Evolutionary conservation across 53 echinoderm and acorn worm species (phyloP), one percentile per base, ranked within the genome.

Genomic region (Henricia sp.): DNA sequence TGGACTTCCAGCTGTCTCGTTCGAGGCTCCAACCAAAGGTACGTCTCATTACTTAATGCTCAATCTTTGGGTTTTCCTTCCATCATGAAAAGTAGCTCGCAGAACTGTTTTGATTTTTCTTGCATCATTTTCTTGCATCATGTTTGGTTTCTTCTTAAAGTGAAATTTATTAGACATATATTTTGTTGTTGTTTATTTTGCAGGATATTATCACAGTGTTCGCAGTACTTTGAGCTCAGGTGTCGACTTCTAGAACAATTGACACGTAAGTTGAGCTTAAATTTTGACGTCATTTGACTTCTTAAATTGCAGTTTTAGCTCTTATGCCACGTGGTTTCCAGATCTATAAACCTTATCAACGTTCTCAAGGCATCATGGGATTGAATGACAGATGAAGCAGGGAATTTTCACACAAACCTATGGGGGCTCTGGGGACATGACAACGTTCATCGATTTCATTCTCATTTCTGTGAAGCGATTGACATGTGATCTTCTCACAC

Each of bases 151-250:
- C 10, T n/a, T 6, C 11, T 12, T 9, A n/a, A 55, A 55, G 26
- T 43, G 70, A 70, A n/a, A n/a, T n/a, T n/a, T n/a, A n/a, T n/a
- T 34, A 6, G 68, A 67, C 10, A 39, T 67, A 21, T 8, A 40
- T 38, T 21, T 48, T 70, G n/a, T 37, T 23, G 17, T 70, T 71
- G 56, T 17, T 89, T 14, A 9, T 74, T 46, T 37, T 41, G 2
- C 88, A 96, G 97, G 52, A 85, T 99, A 25, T 72, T 99, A 3
- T 77, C 86, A 28, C 99, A 99, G 53, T 92, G 92, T 56, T 65
- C 90, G 19, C 99, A 99, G 89, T 99, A 99, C 86, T 99, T 99
- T 95, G 95, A 99, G 52, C 87, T 99, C 34, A 70, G 99, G 67
- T 99, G 99, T 57, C 82, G 94, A 65, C 86, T 99, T 38, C 87